phyloP scores from a whole-genome alignment of 2,113 vertebrate genomes.

The Hippoglossus stenolepis region DNA sequence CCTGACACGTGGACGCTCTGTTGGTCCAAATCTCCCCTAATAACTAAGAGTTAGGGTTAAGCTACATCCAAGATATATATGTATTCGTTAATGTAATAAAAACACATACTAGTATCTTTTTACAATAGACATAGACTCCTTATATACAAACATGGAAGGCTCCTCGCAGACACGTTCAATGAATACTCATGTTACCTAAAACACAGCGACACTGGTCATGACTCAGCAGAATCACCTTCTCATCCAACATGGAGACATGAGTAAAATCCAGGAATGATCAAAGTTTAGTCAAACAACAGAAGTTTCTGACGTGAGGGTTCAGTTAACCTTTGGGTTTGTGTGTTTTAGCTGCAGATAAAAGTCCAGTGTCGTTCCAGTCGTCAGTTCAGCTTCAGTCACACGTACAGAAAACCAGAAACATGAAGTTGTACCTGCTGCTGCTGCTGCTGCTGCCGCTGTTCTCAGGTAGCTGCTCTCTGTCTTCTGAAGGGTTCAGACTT shows the following conservation, averaged over 20 bases:
- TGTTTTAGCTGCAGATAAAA: conserved; percentile 42
- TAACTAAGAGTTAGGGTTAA: no score
- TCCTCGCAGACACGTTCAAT: no score
- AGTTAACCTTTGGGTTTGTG: conserved; percentile 9
- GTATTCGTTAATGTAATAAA: no score
- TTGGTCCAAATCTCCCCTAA: no score
- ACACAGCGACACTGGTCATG: not conserved
- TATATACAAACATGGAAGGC: no score
- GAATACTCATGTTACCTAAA: not conserved
- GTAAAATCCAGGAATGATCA: not conserved
- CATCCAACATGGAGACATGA: not conserved
- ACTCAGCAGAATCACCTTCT: conserved; percentile 5
- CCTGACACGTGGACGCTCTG: no score
- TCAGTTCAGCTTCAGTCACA: not conserved
- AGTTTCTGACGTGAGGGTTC: not conserved
- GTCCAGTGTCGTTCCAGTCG: not conserved
- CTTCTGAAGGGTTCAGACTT: not conserved
- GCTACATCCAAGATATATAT: no score
- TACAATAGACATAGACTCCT: no score
- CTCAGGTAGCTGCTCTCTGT: conserved; percentile 41
- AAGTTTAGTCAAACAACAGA: conserved; percentile 23
- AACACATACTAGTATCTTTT: no score
- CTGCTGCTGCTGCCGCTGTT: conserved; percentile 46
- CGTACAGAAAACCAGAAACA: conserved; percentile 3
- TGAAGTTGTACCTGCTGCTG: conserved; percentile 55